Conservation (phyloP, 1,140 invertebrate genomes). For the Limonius californicus region DNA sequence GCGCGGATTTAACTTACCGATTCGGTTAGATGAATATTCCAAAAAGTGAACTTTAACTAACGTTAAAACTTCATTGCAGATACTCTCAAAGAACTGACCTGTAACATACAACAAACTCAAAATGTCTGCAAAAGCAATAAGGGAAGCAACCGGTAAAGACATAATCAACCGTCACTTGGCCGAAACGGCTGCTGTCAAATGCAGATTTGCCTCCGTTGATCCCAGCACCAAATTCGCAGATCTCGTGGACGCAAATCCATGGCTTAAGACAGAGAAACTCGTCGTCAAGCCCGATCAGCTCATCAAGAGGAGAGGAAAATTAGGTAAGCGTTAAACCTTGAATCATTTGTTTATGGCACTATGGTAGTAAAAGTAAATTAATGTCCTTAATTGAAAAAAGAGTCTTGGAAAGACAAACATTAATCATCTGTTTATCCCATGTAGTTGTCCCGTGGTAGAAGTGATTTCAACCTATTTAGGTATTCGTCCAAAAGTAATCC, state of each 20-base stretch:
- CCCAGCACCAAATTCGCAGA: slow-evolving; percentile 78
- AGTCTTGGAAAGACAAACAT: too few relatives aligned
- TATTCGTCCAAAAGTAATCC: too few relatives aligned
- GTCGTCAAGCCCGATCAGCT: slow-evolving; percentile 99
- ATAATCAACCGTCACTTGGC: slow-evolving; percentile 84
- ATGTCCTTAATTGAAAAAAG: too few relatives aligned
- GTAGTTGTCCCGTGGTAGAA: too few relatives aligned
- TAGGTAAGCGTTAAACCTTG: slow-evolving; percentile 64
- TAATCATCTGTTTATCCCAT: too few relatives aligned
- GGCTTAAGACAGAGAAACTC: slow-evolving; percentile 78
- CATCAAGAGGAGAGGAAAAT: slow-evolving; percentile 96
- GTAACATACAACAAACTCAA: neutral
- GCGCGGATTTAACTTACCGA: too few relatives aligned
- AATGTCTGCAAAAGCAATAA: slow-evolving; percentile 98
- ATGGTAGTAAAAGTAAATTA: too few relatives aligned
- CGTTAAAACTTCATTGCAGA: neutral
- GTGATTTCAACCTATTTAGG: too few relatives aligned
- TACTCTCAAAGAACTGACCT: neutral
- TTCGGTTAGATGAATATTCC: too few relatives aligned
- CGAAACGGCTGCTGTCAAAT: slow-evolving; percentile 67
- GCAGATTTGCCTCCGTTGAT: slow-evolving; percentile 77
- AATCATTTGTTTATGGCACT: too few relatives aligned
- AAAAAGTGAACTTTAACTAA: too few relatives aligned
- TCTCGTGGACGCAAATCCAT: slow-evolving; percentile 73
- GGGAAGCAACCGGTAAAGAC: slow-evolving; percentile 93